Base-by-base conservation (phyloP, 2,797 vertebrate species). In the Tiaroga cobitis region DNA sequence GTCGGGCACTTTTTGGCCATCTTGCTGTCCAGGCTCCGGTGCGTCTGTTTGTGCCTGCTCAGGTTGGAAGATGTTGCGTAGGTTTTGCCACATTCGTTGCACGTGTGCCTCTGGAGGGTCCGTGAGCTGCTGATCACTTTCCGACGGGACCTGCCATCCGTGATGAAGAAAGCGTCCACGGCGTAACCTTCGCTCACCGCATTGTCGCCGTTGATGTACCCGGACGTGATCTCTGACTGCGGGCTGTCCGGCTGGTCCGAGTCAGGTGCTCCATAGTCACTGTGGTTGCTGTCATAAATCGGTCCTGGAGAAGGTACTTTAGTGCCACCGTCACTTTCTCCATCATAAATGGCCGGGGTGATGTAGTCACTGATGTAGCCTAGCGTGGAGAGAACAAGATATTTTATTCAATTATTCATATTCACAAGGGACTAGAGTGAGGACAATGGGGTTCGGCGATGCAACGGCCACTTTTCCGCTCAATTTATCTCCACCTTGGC, bases 41-140 rank as follows among this genome's bases (percentile, higher is more conserved):
- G 97, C 77, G 97, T 98, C 94, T 98, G 97, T 95, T 98, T 98
- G 95, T 98, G 97, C 90, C 97, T 95, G 92, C 97, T 98, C 94
- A 98, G 95, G 94, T 98, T 98, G 92, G 97, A 98, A 91, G 97
- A 98, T 80, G 97, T 98, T 88, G 97, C 97, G 73, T 98, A 98
- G 87, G 96, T 97, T 91, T 98, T 98, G 88, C 97, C 97, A 89
- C 97, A 98, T 91, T 98, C 97, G 37, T 94, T 96, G 93, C 96
- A 97, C 68, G 96, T 96, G 92, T 97, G 96, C 87, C 96, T 94
- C 92, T 96, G 95, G 84, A 95, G 94, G 91, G 88, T 93, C 88
- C 92, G 88, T 43, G 94, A 95, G 83, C 93, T 95, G 87, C 92
- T 89, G 56, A 95, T 88, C 5, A 94, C 95, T 94, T 97, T 97